phyloP scores from a whole-genome alignment of 2,888 invertebrate species.

The Nycteola revayana region DNA sequence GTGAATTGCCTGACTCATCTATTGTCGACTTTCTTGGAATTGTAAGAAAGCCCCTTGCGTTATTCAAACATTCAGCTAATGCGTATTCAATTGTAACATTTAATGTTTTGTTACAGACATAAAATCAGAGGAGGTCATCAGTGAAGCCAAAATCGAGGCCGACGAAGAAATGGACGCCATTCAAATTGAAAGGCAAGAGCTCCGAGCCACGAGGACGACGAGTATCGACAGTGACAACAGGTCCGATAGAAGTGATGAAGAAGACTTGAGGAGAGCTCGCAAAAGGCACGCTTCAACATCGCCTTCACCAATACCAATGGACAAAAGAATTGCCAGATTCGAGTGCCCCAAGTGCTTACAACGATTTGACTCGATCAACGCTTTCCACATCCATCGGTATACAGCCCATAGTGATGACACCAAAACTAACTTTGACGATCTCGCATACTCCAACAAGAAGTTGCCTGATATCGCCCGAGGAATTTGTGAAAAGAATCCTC shows the following conservation, averaged over 20 bases:
- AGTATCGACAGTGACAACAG: slow-evolving; percentile 81
- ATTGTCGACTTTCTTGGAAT: slow-evolving; percentile 78
- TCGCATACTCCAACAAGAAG: slow-evolving; percentile 88
- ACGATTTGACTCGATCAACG: slow-evolving; percentile 87
- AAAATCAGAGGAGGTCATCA: slow-evolving; percentile 75
- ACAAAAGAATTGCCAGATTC: slow-evolving; percentile 68
- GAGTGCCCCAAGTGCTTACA: slow-evolving; percentile 89
- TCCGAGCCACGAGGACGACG: slow-evolving; percentile 60
- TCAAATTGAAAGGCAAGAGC: slow-evolving; percentile 56
- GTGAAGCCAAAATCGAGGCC: slow-evolving; percentile 70
- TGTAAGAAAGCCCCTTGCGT: slow-evolving; percentile 69
- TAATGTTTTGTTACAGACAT: slow-evolving; percentile 77
- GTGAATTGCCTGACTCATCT: slow-evolving; percentile 73
- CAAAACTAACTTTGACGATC: slow-evolving; percentile 86
- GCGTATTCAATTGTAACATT: slow-evolving; percentile 64
- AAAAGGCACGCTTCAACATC: slow-evolving; percentile 70
- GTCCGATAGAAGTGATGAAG: slow-evolving; percentile 79
- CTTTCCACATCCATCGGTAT: slow-evolving; percentile 86
- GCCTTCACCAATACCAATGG: slow-evolving; percentile 59
- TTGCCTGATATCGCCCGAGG: slow-evolving; percentile 90
- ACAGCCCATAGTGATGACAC: slow-evolving; percentile 83
- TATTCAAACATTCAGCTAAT: slow-evolving; percentile 71
- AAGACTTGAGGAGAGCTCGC: slow-evolving; percentile 56
- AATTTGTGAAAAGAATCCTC: slow-evolving; percentile 83
- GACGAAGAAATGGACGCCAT: slow-evolving; percentile 57